Conservation (phyloP, 2,888 invertebrate species). For the Amphipoea oculea region DNA sequence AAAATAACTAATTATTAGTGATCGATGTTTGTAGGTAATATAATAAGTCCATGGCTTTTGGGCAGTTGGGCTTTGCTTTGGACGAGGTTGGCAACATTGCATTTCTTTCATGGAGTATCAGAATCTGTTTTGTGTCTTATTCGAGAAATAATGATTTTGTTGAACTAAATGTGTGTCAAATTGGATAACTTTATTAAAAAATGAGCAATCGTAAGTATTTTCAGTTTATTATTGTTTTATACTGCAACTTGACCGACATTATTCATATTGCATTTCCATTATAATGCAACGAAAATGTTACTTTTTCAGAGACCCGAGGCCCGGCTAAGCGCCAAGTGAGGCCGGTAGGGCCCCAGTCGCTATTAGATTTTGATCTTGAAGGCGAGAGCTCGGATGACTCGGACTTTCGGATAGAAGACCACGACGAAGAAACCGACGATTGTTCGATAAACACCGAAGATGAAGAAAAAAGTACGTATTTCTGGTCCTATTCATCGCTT, state of each 20-base stretch:
- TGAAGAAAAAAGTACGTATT: conserved; percentile 89
- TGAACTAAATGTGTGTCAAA: conserved; percentile 38
- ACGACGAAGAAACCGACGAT: conserved; percentile 95
- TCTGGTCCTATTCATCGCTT: neutral
- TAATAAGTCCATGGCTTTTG: no score
- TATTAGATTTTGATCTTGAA: conserved; percentile 96
- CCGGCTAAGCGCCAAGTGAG: conserved; percentile 95
- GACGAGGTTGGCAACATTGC: conserved; percentile 32
- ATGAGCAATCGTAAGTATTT: conserved; percentile 74
- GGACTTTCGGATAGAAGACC: conserved; percentile 97
- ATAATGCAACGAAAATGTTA: conserved; percentile 26
- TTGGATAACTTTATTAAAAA: conserved; percentile 34
- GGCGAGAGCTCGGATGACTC: conserved; percentile 98
- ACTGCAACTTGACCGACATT: neutral
- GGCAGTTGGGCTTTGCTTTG: neutral
- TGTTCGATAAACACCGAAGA: conserved; percentile 93
- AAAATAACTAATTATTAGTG: no score
- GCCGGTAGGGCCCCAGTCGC: conserved; percentile 93
- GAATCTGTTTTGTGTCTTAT: conserved; percentile 47
- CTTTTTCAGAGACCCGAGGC: conserved; percentile 90
- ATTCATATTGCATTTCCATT: conserved; percentile 18
- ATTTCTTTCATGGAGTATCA: conserved; percentile 37
- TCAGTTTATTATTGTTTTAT: conserved; percentile 8
- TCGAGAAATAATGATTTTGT: conserved; percentile 41
- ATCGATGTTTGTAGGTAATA: no score